phyloP scores from a whole-genome alignment of 2,797 vertebrate genomes.

The Crenuchus spilurus region DNA sequence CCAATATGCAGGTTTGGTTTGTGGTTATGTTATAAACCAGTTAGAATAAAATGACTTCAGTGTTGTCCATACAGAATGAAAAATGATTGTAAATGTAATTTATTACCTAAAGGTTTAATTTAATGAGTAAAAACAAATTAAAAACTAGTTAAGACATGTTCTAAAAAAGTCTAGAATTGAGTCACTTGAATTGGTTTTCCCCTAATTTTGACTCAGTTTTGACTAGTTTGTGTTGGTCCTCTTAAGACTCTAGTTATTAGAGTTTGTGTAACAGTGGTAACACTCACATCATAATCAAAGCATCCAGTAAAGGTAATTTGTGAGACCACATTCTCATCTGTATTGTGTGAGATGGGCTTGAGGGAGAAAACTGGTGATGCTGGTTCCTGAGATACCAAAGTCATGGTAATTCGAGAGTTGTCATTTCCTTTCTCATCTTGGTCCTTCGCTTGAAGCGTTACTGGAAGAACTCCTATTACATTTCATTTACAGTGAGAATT shows the following conservation, averaged over 20 bases:
- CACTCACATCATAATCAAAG: constrained; percentile 81
- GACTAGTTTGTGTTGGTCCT: no score
- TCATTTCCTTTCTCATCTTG: constrained; percentile 65
- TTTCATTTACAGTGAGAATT: constrained; percentile 5
- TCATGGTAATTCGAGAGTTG: constrained; percentile 76
- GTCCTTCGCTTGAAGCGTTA: constrained; percentile 68
- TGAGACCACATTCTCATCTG: not conserved
- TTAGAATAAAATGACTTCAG: no score
- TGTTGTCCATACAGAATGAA: no score
- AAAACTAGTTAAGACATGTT: no score
- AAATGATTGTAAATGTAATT: no score
- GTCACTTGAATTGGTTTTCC: no score
- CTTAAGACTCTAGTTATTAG: no score
- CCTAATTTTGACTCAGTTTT: no score
- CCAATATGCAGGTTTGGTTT: not conserved
- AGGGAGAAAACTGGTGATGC: constrained; percentile 63
- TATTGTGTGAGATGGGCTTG: not conserved
- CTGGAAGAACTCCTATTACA: constrained; percentile 59
- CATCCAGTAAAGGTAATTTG: constrained; percentile 74
- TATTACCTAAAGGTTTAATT: no score
- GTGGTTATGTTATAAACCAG: no score
- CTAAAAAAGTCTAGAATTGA: no score
- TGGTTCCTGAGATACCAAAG: constrained; percentile 70
- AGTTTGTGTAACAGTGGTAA: not conserved
- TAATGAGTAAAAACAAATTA: no score